Evolutionary conservation across 2,113 vertebrate genomes (phyloP), one percentile per base, ranked within the genome.

Genomic region (Syrmaticus mikado): DNA sequence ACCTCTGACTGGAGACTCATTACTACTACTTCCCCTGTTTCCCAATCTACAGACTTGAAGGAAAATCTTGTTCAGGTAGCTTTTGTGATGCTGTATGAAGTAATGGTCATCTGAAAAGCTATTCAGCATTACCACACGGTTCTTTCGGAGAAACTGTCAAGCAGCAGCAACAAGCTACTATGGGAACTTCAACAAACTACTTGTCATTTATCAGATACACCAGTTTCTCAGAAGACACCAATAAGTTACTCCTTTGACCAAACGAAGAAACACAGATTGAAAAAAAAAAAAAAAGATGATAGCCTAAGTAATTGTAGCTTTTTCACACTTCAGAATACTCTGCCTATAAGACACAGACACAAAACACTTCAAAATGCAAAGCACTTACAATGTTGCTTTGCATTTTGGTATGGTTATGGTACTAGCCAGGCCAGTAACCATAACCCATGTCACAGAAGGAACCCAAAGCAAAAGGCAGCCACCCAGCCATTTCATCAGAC

Each of bases 21-120:
- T 65, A 19, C 34, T 57, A 43, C 15, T 43, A 25, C 40, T 2
- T 48, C 21, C n/a, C 13, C 12, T 53, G 22, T 17, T 71, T 65
- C 22, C 10, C 12, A 17, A 1, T 5, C 45, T 32, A n/a, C 1
- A 1, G 76, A 76, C 6, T 34, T 0, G 1, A 45, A 11, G 11
- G 45, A 73, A n/a, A 55, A 73, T 1, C 36, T 27, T 50, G 19
- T 25, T 65, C 43, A 45, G 21, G 25, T 41, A 85, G 78, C 24
- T 74, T 71, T 28, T 66, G 40, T 70, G 32, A 66, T 41, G 8
- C 46, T 43, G 61, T 67, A 21, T 25, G 71, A 72, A 73, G 27
- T 4, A 58, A 24, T 5, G 4, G n/a, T 52, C 41, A 85, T 6
- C 13, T 38, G 10, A 77, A 87, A 53, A 16, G 16, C 28, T 82